Base-by-base conservation (phyloP, 2,888 invertebrate genomes). In the Reticulitermes lucifugus region DNA sequence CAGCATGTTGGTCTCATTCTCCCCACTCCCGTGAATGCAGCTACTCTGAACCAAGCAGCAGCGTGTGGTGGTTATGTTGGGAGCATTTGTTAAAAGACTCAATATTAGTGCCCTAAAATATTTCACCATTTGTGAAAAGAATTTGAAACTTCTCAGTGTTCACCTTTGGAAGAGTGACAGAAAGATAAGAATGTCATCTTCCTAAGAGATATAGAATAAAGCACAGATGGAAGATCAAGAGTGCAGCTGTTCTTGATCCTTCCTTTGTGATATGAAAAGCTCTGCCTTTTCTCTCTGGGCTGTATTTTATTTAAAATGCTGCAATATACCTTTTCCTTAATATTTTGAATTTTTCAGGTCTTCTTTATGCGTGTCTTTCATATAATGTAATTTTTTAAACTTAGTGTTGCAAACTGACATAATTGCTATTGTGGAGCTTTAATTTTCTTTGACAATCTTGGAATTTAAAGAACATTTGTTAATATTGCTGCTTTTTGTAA, bases 401-500 rank as follows among this genome's bases (percentile, higher is more conserved):
- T 81, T 22, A 29, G 29, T 2, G 81, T 35, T 81, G 65, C 41
- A 81, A 21, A 73, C 65, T 65, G 22, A 73, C 29, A 73, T 73
- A 73, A 41, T 41, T 73, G 73, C 41, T 73, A 73, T 41, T 41
- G 29, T 73, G 41, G 73, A 80, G 80, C 80, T 80, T 80, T 60
- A 60, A 80, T 80, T 60, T 80, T 80, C 60, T 60, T 80, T 80
- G 80, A 71, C 83, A 83, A 41, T 79, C 60, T 79, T 79, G 80
- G 35, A 79, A 79, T 79, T 79, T 51, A 22, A 80, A 60, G 80
- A 79, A 46, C 65, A 60, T 84, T 84, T 84, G 84, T 84, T 79
- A 84, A 35, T 80, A 84, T 70, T 79, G 14, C 60, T 84, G 79
- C 79, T 80, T 84, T 83, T 84, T 84, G 84, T 84, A 84, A 79